Conservation (phyloP, 2,888 invertebrate species). For the Epinotia bilunana region DNA sequence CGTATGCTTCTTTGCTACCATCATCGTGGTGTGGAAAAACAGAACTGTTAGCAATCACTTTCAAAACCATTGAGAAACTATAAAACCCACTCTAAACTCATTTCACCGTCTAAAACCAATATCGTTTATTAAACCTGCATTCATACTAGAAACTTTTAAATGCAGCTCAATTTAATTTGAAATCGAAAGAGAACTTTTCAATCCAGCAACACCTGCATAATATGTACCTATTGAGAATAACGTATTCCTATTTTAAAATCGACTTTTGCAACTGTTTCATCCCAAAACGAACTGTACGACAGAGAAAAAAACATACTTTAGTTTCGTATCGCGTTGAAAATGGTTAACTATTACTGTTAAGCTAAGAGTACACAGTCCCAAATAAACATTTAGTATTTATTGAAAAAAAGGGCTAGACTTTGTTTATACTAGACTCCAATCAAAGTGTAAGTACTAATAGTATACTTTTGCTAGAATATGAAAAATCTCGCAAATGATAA, state of each 20-base stretch:
- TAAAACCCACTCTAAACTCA: constrained; percentile 9
- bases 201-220: constrained; percentile 12
- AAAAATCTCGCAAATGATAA: too few relatives aligned
- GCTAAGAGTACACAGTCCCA: background rate
- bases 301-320: background rate
- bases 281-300: background rate
- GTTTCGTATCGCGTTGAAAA: background rate
- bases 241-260: background rate
- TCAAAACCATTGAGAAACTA: background rate
- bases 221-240: background rate
- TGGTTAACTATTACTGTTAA: constrained; percentile 5
- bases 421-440: too few relatives aligned
- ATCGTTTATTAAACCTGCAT: constrained; percentile 12
- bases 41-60: too few relatives aligned
- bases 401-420: too few relatives aligned
- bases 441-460: too few relatives aligned
- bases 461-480: too few relatives aligned
- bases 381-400: background rate
- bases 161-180: constrained; percentile 17
- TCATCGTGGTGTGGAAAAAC: too few relatives aligned
- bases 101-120: constrained; percentile 1
- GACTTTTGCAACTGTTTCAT: constrained; percentile 2
- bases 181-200: constrained; percentile 10
- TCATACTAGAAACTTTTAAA: constrained; percentile 21
- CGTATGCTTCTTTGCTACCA: too few relatives aligned